These are phyloP conservation scores for Perithous albicinctus DNA, from an alignment of 2,888 invertebrate genomes.

Conservation along the genomic window DNA sequence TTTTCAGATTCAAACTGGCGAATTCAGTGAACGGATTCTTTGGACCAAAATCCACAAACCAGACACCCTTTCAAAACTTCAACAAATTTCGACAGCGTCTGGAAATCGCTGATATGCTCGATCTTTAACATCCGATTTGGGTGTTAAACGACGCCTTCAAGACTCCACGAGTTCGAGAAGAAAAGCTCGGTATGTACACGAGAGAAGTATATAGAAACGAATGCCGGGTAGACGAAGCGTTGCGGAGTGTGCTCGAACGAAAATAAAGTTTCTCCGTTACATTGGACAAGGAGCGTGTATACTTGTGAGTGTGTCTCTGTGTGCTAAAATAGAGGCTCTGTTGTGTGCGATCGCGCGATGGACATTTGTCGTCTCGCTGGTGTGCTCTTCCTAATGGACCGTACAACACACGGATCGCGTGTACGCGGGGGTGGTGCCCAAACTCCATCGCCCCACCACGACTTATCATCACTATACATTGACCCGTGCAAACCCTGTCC, in stretches of 20 bases:
- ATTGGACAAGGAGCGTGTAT: not conserved
- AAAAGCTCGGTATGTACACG: not conserved
- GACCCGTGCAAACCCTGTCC: not conserved
- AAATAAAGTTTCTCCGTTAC: not conserved
- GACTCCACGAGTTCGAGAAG: not conserved
- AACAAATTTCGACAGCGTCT: too few relatives aligned
- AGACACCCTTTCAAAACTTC: too few relatives aligned
- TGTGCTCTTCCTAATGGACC: slow-evolving; percentile 7
- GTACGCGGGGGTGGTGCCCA: slow-evolving; percentile 7
- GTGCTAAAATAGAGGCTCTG: not conserved
- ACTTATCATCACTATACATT: slow-evolving; percentile 9
- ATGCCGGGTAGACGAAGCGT: not conserved
- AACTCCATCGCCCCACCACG: not conserved
- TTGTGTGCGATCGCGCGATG: slow-evolving; percentile 8
- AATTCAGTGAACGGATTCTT: too few relatives aligned
- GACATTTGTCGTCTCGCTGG: slow-evolving; percentile 22
- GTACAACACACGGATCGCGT: slow-evolving; percentile 1
- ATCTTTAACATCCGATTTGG: too few relatives aligned
- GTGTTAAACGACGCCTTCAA: too few relatives aligned
- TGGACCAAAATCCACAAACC: too few relatives aligned
- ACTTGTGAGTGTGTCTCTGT: too few relatives aligned
- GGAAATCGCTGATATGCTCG: too few relatives aligned
- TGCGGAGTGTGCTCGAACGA: not conserved
- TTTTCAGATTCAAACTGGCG: too few relatives aligned
- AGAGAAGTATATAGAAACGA: not conserved